Base-by-base conservation (phyloP, 2,113 vertebrate species). In the Callocephalon fimbriatum region DNA sequence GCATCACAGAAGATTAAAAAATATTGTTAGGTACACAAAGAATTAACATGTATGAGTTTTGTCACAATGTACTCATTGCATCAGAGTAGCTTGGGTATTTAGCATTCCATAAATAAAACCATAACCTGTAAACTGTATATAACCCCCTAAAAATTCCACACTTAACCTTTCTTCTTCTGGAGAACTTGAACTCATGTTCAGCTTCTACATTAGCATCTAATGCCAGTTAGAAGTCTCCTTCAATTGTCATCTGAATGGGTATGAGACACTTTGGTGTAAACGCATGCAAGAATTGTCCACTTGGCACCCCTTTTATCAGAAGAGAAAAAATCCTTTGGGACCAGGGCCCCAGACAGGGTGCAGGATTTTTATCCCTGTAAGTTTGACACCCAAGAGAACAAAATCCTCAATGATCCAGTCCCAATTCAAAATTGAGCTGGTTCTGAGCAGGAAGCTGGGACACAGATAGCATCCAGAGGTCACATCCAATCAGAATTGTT, bases 11-110 rank as follows among this genome's bases (percentile, higher is more conserved):
- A 63, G 15, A 38, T 61, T 37, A 65, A 74, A 73, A 54, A 23
- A 7, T 25, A 54, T 2, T 20, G 1, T 7, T 27, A 87, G 10
- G 23, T 37, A 40, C 0, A 0, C 58, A 75, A 85, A 67, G 29
- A 75, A 77, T 29, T 68, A 53, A 32, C 0, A 0, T 5, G 4
- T 10, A 37, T 17, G 2, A 25, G 8, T 45, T 78, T 80, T 88
- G 10, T 42, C 26, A 75, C 6, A 66, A 59, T 13, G 6, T 38
- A 68, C 72, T 68, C 31, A 51, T 47, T 48, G 35, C 22, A 44
- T 47, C 23, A 78, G 12, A 89, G 37, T 29, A 75, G 3, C 10
- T 6, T n/a, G 4, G 4, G 6, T 59, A 87, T 50, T 81, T 56
- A 48, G 61, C 63, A 56, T 32, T 56, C 31, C 18, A 68, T 22